Conservation (phyloP, 2,113 vertebrate species). For the Sterna hirundo region DNA sequence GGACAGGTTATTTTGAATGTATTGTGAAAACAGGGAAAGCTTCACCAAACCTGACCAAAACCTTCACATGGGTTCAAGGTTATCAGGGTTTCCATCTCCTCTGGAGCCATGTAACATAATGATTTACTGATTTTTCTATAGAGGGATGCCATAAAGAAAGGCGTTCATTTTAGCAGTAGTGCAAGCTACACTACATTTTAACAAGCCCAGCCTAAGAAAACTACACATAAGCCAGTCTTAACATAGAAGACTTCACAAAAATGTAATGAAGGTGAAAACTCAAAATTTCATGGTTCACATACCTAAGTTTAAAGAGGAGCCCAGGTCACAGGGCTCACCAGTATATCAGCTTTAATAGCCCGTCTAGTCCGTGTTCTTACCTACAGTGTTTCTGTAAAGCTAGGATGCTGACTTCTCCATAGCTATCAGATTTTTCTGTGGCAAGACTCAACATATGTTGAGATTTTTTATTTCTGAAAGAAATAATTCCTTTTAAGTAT, state of each 20-base stretch:
- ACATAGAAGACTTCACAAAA: not conserved
- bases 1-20: not conserved
- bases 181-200: not conserved
- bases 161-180: not conserved
- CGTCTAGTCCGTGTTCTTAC: not conserved
- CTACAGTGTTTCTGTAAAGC: not conserved
- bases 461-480: not conserved
- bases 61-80: not conserved
- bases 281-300: not conserved
- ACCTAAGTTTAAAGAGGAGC: not conserved
- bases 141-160: not conserved
- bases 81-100: not conserved
- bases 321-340: not conserved
- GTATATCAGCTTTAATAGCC: not conserved
- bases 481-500: not conserved
- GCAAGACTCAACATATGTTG: not conserved
- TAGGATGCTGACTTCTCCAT: not conserved
- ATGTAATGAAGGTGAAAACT: not conserved
- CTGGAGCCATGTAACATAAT: not conserved
- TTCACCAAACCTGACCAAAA: not conserved
- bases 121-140: not conserved
- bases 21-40: not conserved
- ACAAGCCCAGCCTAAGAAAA: not conserved
- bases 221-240: not conserved
- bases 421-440: not conserved